Evolutionary conservation across 2,888 invertebrate genomes (phyloP), one percentile per base, ranked within the genome.

Genomic region (Orthosia gracilis): DNA sequence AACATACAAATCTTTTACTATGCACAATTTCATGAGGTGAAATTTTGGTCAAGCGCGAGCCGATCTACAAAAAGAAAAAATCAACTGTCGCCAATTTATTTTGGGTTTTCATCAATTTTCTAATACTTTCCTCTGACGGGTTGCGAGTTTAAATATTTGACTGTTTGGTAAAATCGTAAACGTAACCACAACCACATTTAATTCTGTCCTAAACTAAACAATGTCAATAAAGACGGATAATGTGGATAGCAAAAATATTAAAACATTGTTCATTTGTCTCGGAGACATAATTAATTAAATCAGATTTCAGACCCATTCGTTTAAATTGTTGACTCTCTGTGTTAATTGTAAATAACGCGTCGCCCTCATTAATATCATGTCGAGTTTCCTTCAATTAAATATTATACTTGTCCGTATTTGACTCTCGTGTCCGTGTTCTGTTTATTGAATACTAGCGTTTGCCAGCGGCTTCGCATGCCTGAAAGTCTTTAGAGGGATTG

Each of bases 251-350:
- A 0, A 11, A 18, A 21, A 75, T 26, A 31, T 13, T 58, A 58
- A 52, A 49, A n/a, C 13, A 61, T 4, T n/a, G 1, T 31, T 47
- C 23, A 58, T 69, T 58, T 13, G 15, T 31, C 1, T 31, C 9
- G 15, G 17, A 17, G 62, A 54, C 40, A 61, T 67, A n/a, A 52
- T 47, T 77, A 54, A 59, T 55, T 50, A 17, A 26, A 50, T n/a
- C 45, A 64, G 59, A 54, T 26, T 50, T 50, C 31, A 64, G 15
- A 21, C 13, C 17, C 18, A 5, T 26, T 59, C 52, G 12, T 50
- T 26, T 72, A 40, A 79, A 79, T 50, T 76, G 73, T 61, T n/a
- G 40, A 31, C 23, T 78, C 21, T 47, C 9, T 15, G 13, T 23
- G n/a, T 54, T 11, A 40, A 61, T 45, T 40, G 63, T 79, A 31